Percentiles rank a stretch among this genome's conserved stretches.
Conservation (phyloP, 1,140 invertebrate genomes). For the Drosophila santomea region DNA sequence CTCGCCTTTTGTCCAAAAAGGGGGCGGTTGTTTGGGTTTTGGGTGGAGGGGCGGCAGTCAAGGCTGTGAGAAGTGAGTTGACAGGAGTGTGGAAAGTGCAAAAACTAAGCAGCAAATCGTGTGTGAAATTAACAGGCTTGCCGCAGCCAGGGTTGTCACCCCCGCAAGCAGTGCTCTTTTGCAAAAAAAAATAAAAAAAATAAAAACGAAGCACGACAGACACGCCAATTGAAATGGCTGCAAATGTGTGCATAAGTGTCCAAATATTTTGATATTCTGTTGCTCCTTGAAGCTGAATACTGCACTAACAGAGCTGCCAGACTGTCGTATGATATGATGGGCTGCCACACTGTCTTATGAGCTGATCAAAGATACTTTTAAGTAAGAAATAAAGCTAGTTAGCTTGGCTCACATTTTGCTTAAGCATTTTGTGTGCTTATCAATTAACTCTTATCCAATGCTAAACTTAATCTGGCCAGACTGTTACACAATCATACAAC, state of each 20-base stretch:
- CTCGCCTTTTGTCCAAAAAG: slow-evolving; percentile 25
- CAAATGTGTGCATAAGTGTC: slow-evolving; percentile 8
- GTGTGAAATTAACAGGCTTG: slow-evolving; percentile 49
- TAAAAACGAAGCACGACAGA: background rate
- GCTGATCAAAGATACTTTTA: no score
- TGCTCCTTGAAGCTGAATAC: background rate
- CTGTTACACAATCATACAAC: background rate
- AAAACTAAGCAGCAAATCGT: slow-evolving; percentile 56
- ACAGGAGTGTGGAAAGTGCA: slow-evolving; percentile 34
- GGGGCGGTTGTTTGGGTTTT: background rate
- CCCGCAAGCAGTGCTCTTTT: background rate
- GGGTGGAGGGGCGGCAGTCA: background rate
- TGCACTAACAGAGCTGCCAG: slow-evolving; percentile 5
- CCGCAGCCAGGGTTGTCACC: slow-evolving; percentile 16
- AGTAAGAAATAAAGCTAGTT: background rate
- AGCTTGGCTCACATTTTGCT: background rate
- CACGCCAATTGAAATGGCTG: background rate
- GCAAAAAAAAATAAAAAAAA: background rate
- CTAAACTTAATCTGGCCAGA: background rate
- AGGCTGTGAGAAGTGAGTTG: slow-evolving; percentile 38
- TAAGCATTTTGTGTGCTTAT: background rate
- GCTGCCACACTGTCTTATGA: no score
- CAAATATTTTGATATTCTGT: slow-evolving; percentile 5
- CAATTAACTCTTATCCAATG: background rate
- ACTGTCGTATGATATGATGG: no score